A percentile compares a stretch with the other conserved stretches of the same genome.
Evolutionary conservation across 2,113 vertebrate genomes (phyloP).

Genomic region (Siphamia tubifer): DNA sequence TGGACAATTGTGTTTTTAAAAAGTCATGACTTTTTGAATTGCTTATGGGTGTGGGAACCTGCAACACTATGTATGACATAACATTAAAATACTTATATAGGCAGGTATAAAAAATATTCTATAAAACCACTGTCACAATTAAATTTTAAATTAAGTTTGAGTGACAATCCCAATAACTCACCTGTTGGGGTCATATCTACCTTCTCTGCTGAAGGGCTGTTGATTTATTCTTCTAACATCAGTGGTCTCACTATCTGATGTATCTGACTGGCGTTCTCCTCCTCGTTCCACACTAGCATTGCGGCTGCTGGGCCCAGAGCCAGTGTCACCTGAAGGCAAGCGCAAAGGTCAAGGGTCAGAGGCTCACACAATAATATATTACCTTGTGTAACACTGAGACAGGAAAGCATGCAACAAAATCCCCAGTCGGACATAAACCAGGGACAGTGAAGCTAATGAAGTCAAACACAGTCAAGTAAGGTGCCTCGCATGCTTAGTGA

Average conservation of each 20-base stretch:
- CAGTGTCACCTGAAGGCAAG: constrained; percentile 80
- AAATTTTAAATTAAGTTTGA: too few species aligned
- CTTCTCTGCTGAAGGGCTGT: constrained; percentile 81
- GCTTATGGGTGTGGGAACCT: too few species aligned
- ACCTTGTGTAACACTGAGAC: background rate
- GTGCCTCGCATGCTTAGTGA: too few species aligned
- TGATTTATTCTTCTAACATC: constrained; percentile 88
- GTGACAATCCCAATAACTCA: too few species aligned
- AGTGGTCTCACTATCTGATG: constrained; percentile 89
- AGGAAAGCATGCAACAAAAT: background rate
- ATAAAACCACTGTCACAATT: too few species aligned
- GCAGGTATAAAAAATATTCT: background rate
- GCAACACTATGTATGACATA: too few species aligned
- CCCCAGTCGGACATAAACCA: too few species aligned
- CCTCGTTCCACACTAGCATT: constrained; percentile 87
- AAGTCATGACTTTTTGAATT: too few species aligned
- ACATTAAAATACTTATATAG: too few species aligned
- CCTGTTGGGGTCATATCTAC: constrained; percentile 88
- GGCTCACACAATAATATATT: background rate
- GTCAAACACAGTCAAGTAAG: too few species aligned
- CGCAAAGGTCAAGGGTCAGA: background rate
- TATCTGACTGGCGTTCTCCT: constrained; percentile 86
- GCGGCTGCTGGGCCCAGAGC: constrained; percentile 88
- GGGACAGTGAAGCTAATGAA: too few species aligned
- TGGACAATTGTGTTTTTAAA: too few species aligned